Evolutionary conservation across 2,113 vertebrate species (phyloP).

Genomic region (Riparia riparia): DNA sequence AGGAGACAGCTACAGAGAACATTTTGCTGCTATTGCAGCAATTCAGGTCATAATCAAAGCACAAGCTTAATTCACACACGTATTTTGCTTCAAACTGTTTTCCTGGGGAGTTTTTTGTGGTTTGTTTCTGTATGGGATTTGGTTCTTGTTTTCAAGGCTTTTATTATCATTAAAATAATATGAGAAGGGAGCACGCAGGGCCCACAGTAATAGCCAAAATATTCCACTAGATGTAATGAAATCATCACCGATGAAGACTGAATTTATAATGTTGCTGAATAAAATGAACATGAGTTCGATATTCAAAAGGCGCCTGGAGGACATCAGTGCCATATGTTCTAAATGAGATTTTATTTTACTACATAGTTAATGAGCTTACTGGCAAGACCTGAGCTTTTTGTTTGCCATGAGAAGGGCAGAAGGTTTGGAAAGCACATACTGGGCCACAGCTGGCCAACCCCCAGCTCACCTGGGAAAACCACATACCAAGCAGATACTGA

Average conservation of each 20-base stretch:
- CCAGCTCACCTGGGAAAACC: not conserved
- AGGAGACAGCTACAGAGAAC: not conserved
- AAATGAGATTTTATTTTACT: not conserved
- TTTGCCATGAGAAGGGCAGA: not conserved
- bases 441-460: not conserved
- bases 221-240: not conserved
- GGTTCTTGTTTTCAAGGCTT: not conserved
- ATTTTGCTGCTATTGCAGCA: not conserved
- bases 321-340: not conserved
- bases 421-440: not conserved
- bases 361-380: not conserved
- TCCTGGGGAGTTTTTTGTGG: not conserved
- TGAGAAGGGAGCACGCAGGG: not conserved
- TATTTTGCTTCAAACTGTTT: not conserved
- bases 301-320: slow-evolving; percentile 1
- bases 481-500: not conserved
- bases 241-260: not conserved
- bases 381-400: not conserved
- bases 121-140: not conserved
- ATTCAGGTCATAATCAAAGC: not conserved
- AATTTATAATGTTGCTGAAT: not conserved
- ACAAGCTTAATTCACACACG: not conserved
- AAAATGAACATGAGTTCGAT: not conserved
- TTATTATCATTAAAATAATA: not conserved
- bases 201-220: not conserved